These are phyloP conservation scores for Teleopsis dalmanni DNA, from an alignment of 1,140 invertebrate species.

Conservation along the genomic window DNA sequence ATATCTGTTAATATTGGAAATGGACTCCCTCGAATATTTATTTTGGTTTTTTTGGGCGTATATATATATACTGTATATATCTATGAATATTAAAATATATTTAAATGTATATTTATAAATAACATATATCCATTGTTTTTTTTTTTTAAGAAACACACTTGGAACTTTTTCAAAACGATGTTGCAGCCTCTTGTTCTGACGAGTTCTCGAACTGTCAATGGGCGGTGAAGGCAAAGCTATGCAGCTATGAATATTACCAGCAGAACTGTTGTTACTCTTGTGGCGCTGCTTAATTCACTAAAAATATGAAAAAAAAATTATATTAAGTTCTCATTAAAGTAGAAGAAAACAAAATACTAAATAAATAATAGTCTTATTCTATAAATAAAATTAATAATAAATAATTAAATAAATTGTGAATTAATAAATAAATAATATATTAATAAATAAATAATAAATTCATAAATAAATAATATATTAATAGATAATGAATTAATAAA, in stretches of 20 bases:
- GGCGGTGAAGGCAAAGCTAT: constrained; percentile 69
- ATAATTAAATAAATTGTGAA: background rate
- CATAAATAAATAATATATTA: background rate
- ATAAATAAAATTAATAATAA: too few relatives aligned
- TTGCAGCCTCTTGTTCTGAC: constrained; percentile 55
- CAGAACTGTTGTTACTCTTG: constrained; percentile 60
- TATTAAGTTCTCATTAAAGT: background rate
- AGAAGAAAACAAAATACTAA: too few relatives aligned
- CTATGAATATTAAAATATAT: too few relatives aligned
- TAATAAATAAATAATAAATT: background rate
- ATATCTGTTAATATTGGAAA: too few relatives aligned
- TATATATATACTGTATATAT: background rate
- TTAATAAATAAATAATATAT: background rate
- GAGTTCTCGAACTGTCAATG: constrained; percentile 64
- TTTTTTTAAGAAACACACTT: constrained; percentile 22
- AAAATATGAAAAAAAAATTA: background rate
- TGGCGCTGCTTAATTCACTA: constrained; percentile 9
- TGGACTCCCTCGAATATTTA: too few relatives aligned
- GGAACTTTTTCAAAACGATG: constrained; percentile 30
- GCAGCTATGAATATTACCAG: constrained; percentile 72
- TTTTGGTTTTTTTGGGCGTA: background rate
- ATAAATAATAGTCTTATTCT: too few relatives aligned
- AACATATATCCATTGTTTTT: constrained; percentile 7
- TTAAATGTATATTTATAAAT: too few relatives aligned
- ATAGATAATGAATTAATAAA: background rate